These are phyloP conservation scores for Actinia equina DNA, from an alignment of 64 coral and sea anemone genomes.

Conservation along the genomic window DNA sequence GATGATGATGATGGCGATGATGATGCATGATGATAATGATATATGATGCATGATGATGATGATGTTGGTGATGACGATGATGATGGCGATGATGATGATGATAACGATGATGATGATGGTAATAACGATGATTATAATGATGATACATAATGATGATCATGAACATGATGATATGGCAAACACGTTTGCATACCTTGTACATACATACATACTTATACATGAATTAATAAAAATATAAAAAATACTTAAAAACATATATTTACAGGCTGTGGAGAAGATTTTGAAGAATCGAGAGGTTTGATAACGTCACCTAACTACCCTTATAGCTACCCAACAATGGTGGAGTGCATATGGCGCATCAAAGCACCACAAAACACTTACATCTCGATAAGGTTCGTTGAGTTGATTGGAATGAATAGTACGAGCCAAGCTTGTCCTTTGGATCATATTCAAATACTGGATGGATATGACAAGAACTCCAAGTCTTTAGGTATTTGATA, in stretches of 20 bases:
- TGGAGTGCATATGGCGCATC: conserved; percentile 78
- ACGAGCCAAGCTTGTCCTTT: conserved; percentile 49
- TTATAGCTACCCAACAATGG: conserved; percentile 48
- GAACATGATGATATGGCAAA: too few species aligned
- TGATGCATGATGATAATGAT: too few species aligned
- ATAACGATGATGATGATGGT: too few species aligned
- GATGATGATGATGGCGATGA: too few species aligned
- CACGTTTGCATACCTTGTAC: too few species aligned
- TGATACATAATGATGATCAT: too few species aligned
- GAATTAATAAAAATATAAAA: too few species aligned
- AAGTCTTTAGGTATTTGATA: conserved; percentile 44
- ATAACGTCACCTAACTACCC: conserved; percentile 81
- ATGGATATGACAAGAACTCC: conserved; percentile 46
- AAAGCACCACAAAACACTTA: conserved; percentile 59
- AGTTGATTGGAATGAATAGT: conserved; percentile 65
- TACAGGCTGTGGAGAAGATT: conserved; percentile 82
- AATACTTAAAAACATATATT: background rate
- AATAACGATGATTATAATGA: too few species aligned
- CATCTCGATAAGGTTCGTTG: conserved; percentile 68
- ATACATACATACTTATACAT: too few species aligned
- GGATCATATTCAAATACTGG: conserved; percentile 58
- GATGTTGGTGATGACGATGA: too few species aligned
- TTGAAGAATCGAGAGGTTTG: background rate
- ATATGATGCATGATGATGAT: background rate
- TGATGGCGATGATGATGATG: background rate